phyloP scores from a whole-genome alignment of 2,888 invertebrate genomes.

The Balanococcus diminutus region DNA sequence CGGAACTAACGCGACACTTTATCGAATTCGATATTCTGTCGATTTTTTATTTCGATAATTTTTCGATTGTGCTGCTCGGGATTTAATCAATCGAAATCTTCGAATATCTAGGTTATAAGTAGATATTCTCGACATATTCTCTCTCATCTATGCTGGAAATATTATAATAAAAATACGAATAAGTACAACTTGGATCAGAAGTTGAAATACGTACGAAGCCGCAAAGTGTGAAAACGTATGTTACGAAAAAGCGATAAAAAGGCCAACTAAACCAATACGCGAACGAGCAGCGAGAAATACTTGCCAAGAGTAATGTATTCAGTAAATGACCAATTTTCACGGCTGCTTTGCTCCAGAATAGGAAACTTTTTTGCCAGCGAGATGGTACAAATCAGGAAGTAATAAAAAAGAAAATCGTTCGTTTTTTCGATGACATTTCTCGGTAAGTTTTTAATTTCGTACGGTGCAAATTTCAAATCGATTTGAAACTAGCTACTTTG shows the following conservation, averaged over 20 bases:
- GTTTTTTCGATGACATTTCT: background rate
- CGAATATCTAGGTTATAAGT: background rate
- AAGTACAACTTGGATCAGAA: too few relatives aligned
- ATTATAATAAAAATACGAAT: background rate
- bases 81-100: background rate
- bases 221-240: background rate
- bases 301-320: background rate
- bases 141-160: background rate
- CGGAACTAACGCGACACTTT: too few relatives aligned
- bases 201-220: background rate
- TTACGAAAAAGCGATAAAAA: background rate
- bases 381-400: constrained; percentile 23
- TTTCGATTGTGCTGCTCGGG: too few relatives aligned
- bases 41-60: too few relatives aligned
- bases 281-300: background rate
- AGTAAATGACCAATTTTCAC: constrained; percentile 26
- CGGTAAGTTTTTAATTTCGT: constrained; percentile 3
- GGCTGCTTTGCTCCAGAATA: background rate
- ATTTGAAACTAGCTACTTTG: background rate
- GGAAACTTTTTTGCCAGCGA: background rate
- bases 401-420: constrained; percentile 12
- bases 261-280: background rate
- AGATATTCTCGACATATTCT: background rate
- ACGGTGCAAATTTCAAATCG: constrained; percentile 2
- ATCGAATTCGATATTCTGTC: too few relatives aligned